Conservation (phyloP, 2,888 invertebrate genomes). For the Drosophila gaucha region DNA sequence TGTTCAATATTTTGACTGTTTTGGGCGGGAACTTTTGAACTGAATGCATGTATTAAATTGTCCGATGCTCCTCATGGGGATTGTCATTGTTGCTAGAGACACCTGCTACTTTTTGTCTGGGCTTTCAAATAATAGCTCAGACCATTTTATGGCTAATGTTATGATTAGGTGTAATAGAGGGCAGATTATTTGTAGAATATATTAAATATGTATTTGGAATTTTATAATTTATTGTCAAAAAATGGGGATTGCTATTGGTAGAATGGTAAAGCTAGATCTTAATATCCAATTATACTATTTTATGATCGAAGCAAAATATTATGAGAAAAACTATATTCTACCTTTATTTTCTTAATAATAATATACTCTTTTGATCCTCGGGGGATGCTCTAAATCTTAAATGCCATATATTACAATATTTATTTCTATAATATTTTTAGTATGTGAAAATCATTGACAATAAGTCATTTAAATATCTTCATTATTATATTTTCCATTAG, state of each 20-base stretch:
- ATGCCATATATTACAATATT: not conserved
- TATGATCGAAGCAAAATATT: no score
- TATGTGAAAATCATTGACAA: not conserved
- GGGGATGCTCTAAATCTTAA: no score
- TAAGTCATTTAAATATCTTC: not conserved
- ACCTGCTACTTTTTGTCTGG: constrained; percentile 25
- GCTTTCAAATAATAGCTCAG: constrained; percentile 1
- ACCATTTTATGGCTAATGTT: not conserved
- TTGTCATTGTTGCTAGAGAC: constrained; percentile 18
- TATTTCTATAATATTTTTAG: not conserved
- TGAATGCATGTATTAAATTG: constrained; percentile 9
- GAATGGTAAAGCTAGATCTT: no score
- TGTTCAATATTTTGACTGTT: constrained; percentile 43
- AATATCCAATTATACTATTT: no score
- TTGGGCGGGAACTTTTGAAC: constrained; percentile 53
- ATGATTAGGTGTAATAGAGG: not conserved
- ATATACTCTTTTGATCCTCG: no score
- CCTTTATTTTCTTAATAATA: not conserved
- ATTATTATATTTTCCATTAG: constrained; percentile 8
- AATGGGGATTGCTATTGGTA: no score
- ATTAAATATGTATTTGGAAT: not conserved
- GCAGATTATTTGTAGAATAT: not conserved
- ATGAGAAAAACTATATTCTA: no score
- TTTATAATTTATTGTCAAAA: not conserved
- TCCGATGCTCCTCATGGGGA: constrained; percentile 14